phyloP scores from a whole-genome alignment of 2,797 vertebrate species.

The Epinephelus malabaricus region DNA sequence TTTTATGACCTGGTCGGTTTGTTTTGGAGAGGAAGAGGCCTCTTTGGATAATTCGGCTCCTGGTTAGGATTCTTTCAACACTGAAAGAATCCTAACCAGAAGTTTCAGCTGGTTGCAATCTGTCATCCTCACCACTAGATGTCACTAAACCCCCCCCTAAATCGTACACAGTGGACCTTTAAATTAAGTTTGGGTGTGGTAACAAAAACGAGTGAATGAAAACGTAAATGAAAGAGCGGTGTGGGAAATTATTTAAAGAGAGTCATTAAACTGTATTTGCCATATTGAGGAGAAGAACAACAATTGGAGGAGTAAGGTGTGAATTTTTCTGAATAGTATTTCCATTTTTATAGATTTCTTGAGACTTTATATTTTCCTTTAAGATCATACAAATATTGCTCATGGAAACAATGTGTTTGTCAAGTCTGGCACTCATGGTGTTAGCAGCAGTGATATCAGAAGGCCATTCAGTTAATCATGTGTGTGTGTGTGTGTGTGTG shows the following conservation, averaged over 20 bases:
- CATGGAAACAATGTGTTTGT: constrained; percentile 19
- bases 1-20: too few species aligned
- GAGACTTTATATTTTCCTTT: neutral
- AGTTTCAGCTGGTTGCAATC: too few species aligned
- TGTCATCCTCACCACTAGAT: too few species aligned
- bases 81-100: too few species aligned
- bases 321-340: neutral
- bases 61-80: too few species aligned
- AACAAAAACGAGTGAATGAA: constrained; percentile 24
- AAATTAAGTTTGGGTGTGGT: neutral
- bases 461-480: neutral
- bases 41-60: too few species aligned
- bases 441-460: neutral
- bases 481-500: neutral
- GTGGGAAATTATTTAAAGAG: constrained; percentile 32
- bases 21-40: too few species aligned
- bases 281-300: neutral
- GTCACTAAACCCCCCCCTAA: too few species aligned
- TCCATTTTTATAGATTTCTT: neutral
- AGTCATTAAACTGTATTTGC: constrained; percentile 27
- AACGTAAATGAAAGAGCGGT: constrained; percentile 34
- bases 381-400: neutral
- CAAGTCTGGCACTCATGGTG: constrained; percentile 31
- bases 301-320: neutral
- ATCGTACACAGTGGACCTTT: neutral